Evolutionary conservation across 2,888 invertebrate genomes (phyloP), one percentile per base, ranked within the genome.

Genomic region (Hemicrepidius hirtus): DNA sequence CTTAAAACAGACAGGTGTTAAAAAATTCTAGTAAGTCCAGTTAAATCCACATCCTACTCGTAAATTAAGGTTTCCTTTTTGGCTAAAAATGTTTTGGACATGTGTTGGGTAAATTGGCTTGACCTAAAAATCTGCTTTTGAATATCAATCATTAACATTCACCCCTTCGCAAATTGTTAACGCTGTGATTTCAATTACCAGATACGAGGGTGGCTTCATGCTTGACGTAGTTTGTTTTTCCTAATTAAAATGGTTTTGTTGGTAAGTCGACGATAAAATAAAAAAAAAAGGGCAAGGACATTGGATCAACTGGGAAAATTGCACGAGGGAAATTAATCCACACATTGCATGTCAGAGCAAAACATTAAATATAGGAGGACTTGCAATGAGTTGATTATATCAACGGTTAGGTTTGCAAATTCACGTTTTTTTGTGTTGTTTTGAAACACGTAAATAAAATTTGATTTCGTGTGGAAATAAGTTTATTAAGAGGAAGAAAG

Each of bases 221-320:
- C 32, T 5, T 55, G 55, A 55, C 40, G 20, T 32, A 18, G 37
- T 20, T 37, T 57, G 37, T 40, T 57, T 55, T 55, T 13, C 24
- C 37, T 57, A 57, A 57, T 35, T 57, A 57, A 35, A 57, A 57
- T 6, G 1, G 57, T 20, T 37, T 55, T 57, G 57, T 57, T 28
- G 13, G 21, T 9, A 49, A 13, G 16, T 35, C 18, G 16, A 2
- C n/a, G 18, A 32, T 9, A 9, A 32, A 32, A 32, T 18, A 13
- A 37, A 7, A 55, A 55, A 55, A 55, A 57, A 57, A 37, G n/a
- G 12, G 20, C 53, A 57, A 57, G 57, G 57, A 6, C 40, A 10
- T 20, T 12, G 5, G 1, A 28, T 32, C 53, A n/a, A 53, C 3
- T 12, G 28, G 37, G 57, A 57, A 37, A 37, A 57, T 32, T 35